A percentile compares a stretch with the other conserved stretches of the same genome.
Conservation (phyloP, 64 coral and sea anemone genomes). For the Pocillopora damicornis region DNA sequence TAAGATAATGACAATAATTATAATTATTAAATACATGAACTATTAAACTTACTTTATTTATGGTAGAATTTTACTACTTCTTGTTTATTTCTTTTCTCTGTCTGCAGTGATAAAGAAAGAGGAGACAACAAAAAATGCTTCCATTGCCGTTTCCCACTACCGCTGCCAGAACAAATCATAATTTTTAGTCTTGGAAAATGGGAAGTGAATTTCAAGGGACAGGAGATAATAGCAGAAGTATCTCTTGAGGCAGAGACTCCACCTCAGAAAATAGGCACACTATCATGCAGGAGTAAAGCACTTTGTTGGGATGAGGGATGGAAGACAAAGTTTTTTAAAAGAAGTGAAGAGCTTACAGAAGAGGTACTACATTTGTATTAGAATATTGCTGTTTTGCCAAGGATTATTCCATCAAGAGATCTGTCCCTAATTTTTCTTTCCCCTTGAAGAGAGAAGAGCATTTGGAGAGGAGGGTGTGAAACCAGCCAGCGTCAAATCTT, state of each 20-base stretch:
- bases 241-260: conserved; percentile 59
- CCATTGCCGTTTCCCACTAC: conserved; percentile 72
- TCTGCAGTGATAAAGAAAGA: conserved; percentile 35
- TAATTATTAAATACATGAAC: too few relatives aligned
- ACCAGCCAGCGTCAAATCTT: too few relatives aligned
- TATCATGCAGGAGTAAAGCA: conserved; percentile 51
- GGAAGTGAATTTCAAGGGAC: conserved; percentile 36
- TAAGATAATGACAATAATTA: too few relatives aligned
- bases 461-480: too few relatives aligned
- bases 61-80: background rate
- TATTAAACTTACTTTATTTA: too few relatives aligned
- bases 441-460: background rate
- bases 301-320: conserved; percentile 75
- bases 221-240: conserved; percentile 59
- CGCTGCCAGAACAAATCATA: conserved; percentile 70
- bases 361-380: conserved; percentile 24
- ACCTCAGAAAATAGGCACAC: conserved; percentile 64
- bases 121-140: conserved; percentile 48
- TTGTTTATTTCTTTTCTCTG: background rate
- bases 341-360: conserved; percentile 35
- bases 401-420: background rate
- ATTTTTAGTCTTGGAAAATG: conserved; percentile 84
- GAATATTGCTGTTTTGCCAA: background rate
- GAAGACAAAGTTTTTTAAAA: conserved; percentile 53
- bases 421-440: conserved; percentile 1